These are phyloP conservation scores for Penaeus chinensis DNA, from an alignment of 1,140 invertebrate genomes.

Conservation along the genomic window DNA sequence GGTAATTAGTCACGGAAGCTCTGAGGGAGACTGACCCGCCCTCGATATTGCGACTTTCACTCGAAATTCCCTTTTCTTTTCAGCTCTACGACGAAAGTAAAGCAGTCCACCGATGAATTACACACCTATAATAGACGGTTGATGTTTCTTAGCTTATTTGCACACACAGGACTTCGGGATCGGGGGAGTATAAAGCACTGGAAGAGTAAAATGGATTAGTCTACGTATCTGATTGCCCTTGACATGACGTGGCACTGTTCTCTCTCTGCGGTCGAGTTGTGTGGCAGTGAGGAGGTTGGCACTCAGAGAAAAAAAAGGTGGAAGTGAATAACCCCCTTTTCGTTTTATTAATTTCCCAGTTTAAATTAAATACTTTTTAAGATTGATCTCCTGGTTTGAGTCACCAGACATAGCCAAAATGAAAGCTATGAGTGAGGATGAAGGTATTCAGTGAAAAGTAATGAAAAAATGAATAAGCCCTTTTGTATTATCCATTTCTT, in stretches of 20 bases:
- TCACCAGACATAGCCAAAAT: too few relatives aligned
- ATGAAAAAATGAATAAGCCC: too few relatives aligned
- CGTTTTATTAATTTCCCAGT: too few relatives aligned
- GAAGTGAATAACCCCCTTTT: too few relatives aligned
- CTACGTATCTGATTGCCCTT: slow-evolving; percentile 13
- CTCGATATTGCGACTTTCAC: not conserved
- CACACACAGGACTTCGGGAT: too few relatives aligned
- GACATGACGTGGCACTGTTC: not conserved
- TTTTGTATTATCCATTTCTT: too few relatives aligned
- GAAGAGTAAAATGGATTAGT: not conserved
- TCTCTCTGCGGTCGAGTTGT: not conserved
- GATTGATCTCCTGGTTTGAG: too few relatives aligned
- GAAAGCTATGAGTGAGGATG: too few relatives aligned
- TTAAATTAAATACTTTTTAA: too few relatives aligned
- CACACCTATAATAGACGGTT: not conserved
- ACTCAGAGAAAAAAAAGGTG: too few relatives aligned
- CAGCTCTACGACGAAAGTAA: not conserved
- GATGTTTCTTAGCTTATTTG: not conserved
- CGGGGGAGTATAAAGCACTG: not conserved
- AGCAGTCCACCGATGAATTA: not conserved
- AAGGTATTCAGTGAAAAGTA: too few relatives aligned
- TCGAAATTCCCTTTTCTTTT: not conserved
- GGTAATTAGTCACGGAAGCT: slow-evolving; percentile 33
- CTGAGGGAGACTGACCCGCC: not conserved
- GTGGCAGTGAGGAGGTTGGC: not conserved